A percentile compares a stretch with the other conserved stretches of the same genome.
phyloP scores from a whole-genome alignment of 2,888 invertebrate species.

The Cryptocephalus moraei region DNA sequence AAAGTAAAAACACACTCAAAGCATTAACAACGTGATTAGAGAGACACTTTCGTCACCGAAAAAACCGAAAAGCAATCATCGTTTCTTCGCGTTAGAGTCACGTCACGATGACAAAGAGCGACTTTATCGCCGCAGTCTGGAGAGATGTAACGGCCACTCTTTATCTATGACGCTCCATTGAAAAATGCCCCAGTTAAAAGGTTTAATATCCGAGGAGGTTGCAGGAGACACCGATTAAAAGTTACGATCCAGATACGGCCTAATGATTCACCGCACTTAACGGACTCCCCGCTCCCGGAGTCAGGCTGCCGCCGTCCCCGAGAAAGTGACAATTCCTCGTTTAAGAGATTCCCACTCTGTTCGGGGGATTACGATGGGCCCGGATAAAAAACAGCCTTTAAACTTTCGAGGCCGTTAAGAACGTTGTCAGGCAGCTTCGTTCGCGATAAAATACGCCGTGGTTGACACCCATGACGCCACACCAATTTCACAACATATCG shows the following conservation, averaged over 20 bases:
- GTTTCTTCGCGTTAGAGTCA: background rate
- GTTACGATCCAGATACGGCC: constrained; percentile 20
- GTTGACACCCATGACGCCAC: no score
- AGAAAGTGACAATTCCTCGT: constrained; percentile 7
- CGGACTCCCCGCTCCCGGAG: constrained; percentile 3
- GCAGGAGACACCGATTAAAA: constrained; percentile 22
- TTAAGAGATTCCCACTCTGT: constrained; percentile 3
- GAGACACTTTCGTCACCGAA: no score
- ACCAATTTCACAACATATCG: no score
- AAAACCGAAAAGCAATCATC: no score
- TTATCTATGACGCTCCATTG: constrained; percentile 19
- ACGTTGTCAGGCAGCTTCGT: no score
- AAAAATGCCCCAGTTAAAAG: constrained; percentile 22
- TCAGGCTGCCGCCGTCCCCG: constrained; percentile 2
- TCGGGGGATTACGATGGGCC: no score
- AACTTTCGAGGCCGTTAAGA: no score
- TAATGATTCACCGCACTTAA: constrained; percentile 14
- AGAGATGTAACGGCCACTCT: constrained; percentile 4
- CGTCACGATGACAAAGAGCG: background rate
- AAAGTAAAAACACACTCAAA: no score
- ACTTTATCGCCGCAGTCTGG: constrained; percentile 7
- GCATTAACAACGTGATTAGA: no score
- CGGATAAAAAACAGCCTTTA: no score
- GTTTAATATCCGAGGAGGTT: constrained; percentile 21
- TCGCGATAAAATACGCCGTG: no score